Evolutionary conservation across 2,888 invertebrate species (phyloP), one percentile per base, ranked within the genome.

Genomic region (Choristoneura rosaceana): DNA sequence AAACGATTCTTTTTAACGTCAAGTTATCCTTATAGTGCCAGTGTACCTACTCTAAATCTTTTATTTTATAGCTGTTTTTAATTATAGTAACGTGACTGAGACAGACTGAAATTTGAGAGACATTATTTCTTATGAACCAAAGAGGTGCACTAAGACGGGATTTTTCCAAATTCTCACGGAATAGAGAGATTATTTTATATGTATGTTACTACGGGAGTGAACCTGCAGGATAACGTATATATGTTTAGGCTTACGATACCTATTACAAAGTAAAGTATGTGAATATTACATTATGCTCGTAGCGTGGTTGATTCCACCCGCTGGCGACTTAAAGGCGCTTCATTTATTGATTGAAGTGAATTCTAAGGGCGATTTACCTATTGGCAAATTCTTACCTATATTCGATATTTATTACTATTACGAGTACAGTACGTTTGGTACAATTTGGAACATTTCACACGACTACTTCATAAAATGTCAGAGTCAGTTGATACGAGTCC

Each of bases 381-480:
- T 55, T 4, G 55, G 12, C 25, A 55, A 55, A 25, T 55, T 55
- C 17, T 52, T 52, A 52, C 17, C 7, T 15, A 15, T 52, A 52
- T 8, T 52, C 8, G 7, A 9, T 17, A 9, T 9, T 0, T 47
- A 47, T 47, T 17, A 17, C 8, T 17, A 8, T 52, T 17, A 15
- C n/a, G n/a, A n/a, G n/a, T n/a, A n/a, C 10, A 17, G 10, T 15
- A 17, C 10, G 5, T 47, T 61, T 14, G 47, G n/a, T 62, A 62
- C 10, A 9, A 50, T 63, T 62, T 43, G 67, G 59, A 63, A 50
- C 62, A 71, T 71, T 68, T 71, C 58, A 63, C 55, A 52, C 52
- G 9, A 67, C 62, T 62, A 45, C 67, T 75, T 73, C 73, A 75
- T 70, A 73, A 68, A 75, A 75, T 70, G 67, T 75, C 75, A 73